phyloP scores from a whole-genome alignment of 1,140 invertebrate genomes.

The Calliphora vicina region DNA sequence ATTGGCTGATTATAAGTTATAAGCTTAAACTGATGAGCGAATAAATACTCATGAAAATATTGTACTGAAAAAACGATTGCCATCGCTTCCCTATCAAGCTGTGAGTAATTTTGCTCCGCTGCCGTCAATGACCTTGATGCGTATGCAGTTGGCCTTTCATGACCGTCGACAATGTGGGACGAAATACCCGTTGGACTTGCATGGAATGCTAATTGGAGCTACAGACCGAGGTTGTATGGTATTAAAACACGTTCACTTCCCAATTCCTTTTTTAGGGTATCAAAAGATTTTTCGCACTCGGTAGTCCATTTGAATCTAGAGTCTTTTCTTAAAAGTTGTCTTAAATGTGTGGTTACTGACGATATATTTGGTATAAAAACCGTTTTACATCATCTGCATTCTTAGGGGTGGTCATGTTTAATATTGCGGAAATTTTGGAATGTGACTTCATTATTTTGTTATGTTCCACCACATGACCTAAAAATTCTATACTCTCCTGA shows the following conservation, averaged over 20 bases:
- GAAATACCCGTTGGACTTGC: background rate
- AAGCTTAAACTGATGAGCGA: background rate
- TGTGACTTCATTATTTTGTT: conserved; percentile 52
- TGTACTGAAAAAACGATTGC: background rate
- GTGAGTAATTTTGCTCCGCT: background rate
- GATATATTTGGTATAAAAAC: background rate
- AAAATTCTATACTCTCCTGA: conserved; percentile 43
- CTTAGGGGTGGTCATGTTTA: conserved; percentile 43
- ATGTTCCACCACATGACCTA: conserved; percentile 58
- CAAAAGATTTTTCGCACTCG: background rate
- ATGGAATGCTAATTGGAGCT: background rate
- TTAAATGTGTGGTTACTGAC: background rate
- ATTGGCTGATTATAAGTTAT: too few relatives aligned
- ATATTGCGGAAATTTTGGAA: conserved; percentile 60
- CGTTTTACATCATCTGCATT: background rate
- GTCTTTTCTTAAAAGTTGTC: background rate
- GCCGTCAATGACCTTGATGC: too few relatives aligned
- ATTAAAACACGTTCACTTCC: background rate
- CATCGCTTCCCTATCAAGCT: too few relatives aligned
- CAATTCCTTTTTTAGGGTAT: background rate
- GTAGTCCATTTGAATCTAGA: conserved; percentile 4
- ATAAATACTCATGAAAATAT: background rate
- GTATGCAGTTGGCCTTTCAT: conserved; percentile 57
- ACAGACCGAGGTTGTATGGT: background rate
- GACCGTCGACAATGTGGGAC: conserved; percentile 46